A percentile compares a stretch with the other conserved stretches of the same genome.
These are phyloP conservation scores for Agrotis ipsilon DNA, from an alignment of 2,888 invertebrate species.

Conservation along the genomic window DNA sequence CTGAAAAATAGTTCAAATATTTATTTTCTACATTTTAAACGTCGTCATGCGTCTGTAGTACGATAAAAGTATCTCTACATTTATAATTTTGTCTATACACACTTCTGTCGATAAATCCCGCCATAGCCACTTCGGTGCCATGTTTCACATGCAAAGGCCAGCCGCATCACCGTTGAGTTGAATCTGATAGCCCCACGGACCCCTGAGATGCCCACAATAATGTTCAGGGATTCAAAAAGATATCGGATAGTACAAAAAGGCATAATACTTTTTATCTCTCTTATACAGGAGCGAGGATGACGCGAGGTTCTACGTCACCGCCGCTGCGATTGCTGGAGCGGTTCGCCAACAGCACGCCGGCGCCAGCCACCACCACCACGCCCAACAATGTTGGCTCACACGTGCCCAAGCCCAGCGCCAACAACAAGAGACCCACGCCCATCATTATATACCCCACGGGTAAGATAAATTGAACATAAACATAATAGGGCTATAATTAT, in stretches of 20 bases:
- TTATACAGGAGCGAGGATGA: slow-evolving; percentile 70
- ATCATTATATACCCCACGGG: slow-evolving; percentile 90
- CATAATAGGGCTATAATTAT: too few relatives aligned
- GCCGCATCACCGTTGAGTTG: too few relatives aligned
- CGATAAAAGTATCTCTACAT: too few relatives aligned
- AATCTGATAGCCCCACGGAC: too few relatives aligned
- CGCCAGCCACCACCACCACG: slow-evolving; percentile 72
- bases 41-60: too few relatives aligned
- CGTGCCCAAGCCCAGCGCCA: slow-evolving; percentile 79
- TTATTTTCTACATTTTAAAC: too few relatives aligned
- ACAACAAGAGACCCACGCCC: slow-evolving; percentile 93
- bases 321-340: slow-evolving; percentile 77
- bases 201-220: neutral
- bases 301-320: slow-evolving; percentile 76
- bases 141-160: too few relatives aligned
- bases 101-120: too few relatives aligned
- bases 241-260: neutral
- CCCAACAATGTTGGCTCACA: slow-evolving; percentile 71
- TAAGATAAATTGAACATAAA: slow-evolving; percentile 32
- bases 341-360: slow-evolving; percentile 73
- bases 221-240: neutral
- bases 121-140: too few relatives aligned
- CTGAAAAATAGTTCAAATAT: too few relatives aligned
- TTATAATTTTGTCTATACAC: too few relatives aligned
- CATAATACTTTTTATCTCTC: neutral